Conservation (phyloP, 2,888 invertebrate species). For the Scaeva pyrastri region DNA sequence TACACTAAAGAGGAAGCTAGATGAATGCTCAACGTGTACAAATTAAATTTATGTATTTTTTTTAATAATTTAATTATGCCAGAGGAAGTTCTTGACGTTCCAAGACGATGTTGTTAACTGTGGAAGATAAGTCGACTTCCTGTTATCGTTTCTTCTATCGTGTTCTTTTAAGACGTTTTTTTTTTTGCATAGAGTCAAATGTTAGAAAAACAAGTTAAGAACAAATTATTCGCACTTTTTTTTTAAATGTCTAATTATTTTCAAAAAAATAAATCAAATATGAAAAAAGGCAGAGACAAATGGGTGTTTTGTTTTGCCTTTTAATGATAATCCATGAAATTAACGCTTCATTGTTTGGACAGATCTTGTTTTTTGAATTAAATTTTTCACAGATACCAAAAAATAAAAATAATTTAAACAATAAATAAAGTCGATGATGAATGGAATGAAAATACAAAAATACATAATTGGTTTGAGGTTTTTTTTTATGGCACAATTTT, state of each 20-base stretch:
- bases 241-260: background rate
- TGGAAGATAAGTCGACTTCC: background rate
- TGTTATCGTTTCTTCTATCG: background rate
- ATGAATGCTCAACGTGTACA: background rate
- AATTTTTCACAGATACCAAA: slow-evolving; percentile 37
- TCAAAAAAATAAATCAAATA: background rate
- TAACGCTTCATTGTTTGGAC: slow-evolving; percentile 47
- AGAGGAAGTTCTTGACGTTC: background rate
- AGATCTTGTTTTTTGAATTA: slow-evolving; percentile 36
- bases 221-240: background rate
- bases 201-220: background rate
- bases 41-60: slow-evolving; percentile 43
- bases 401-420: background rate
- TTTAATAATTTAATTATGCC: slow-evolving; percentile 57
- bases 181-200: background rate
- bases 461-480: slow-evolving; percentile 17
- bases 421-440: slow-evolving; percentile 19
- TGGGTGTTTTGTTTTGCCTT: slow-evolving; percentile 25
- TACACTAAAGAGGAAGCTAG: background rate
- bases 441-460: slow-evolving; percentile 3
- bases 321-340: slow-evolving; percentile 53
- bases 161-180: background rate
- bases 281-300: background rate
- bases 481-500: background rate
- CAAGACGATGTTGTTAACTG: background rate